A percentile compares a stretch with the other conserved stretches of the same genome.
Evolutionary conservation across 2,888 invertebrate genomes (phyloP).

Genomic region (Herminia tarsipennalis): DNA sequence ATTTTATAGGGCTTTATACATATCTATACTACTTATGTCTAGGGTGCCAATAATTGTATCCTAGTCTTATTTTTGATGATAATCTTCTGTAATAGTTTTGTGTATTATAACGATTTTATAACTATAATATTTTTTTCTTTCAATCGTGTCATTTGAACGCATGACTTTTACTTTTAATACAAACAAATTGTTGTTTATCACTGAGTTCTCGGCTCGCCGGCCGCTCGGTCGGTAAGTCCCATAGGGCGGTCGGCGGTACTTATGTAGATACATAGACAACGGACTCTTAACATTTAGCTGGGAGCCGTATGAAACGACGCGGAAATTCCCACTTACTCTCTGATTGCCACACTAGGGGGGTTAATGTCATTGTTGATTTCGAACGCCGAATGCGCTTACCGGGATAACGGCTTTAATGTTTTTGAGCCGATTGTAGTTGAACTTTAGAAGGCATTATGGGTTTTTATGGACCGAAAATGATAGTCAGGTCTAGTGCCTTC

Average conservation of each 20-base stretch:
- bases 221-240: slow-evolving; percentile 14
- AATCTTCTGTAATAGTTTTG: background rate
- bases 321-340: slow-evolving; percentile 83
- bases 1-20: no score
- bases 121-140: no score
- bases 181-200: slow-evolving; percentile 17
- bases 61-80: background rate
- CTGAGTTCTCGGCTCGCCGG: slow-evolving; percentile 16
- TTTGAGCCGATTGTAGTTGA: slow-evolving; percentile 47
- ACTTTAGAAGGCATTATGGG: slow-evolving; percentile 43
- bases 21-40: no score
- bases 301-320: slow-evolving; percentile 81
- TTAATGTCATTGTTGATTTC: slow-evolving; percentile 82
- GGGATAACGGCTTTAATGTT: slow-evolving; percentile 61
- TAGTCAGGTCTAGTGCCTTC: slow-evolving; percentile 17
- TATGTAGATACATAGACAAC: slow-evolving; percentile 52
- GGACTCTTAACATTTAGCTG: slow-evolving; percentile 81
- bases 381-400: slow-evolving; percentile 78
- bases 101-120: no score
- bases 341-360: slow-evolving; percentile 84
- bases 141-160: no score
- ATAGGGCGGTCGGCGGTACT: slow-evolving; percentile 49
- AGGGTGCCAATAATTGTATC: no score
- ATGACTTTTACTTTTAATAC: slow-evolving; percentile 12
- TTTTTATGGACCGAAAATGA: slow-evolving; percentile 10